Percentiles rank a stretch among this genome's conserved stretches.
Conservation (phyloP, 2,888 invertebrate species). For the Dioctria linearis region DNA sequence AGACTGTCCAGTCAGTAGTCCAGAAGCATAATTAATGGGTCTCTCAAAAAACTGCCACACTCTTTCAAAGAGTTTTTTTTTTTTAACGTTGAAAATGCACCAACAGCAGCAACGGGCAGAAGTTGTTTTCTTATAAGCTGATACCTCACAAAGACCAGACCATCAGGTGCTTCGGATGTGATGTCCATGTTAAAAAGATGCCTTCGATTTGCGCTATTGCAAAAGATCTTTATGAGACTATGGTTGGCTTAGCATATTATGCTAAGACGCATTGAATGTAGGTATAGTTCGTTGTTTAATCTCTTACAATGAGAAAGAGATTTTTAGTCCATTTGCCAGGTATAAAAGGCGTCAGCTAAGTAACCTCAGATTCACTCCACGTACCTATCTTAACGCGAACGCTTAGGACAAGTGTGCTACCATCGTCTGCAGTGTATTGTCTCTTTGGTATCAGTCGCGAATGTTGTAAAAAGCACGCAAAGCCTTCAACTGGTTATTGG, state of each 20-base stretch:
- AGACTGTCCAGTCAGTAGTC: neutral
- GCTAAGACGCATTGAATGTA: too few species aligned
- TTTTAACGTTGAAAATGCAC: neutral
- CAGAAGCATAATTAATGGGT: neutral
- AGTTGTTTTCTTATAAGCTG: neutral
- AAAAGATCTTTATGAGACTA: slow-evolving; percentile 61
- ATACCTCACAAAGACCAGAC: neutral
- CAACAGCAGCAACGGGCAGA: neutral
- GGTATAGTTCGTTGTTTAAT: neutral
- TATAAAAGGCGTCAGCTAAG: slow-evolving; percentile 24
- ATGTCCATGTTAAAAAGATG: slow-evolving; percentile 32
- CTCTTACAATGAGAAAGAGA: slow-evolving; percentile 29
- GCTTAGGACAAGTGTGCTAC: neutral
- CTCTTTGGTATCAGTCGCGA: neutral
- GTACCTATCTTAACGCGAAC: slow-evolving; percentile 4
- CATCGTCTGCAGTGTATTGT: neutral
- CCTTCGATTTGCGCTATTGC: slow-evolving; percentile 24
- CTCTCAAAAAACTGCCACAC: slow-evolving; percentile 2
- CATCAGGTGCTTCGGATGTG: slow-evolving; percentile 10
- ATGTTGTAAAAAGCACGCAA: neutral
- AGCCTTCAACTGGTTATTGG: neutral
- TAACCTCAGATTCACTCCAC: slow-evolving; percentile 34
- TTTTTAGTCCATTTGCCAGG: slow-evolving; percentile 5
- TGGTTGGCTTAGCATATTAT: neutral
- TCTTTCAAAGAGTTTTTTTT: neutral